Conservation (phyloP, 2,888 invertebrate species). For the Arrhopalites spinosus region DNA sequence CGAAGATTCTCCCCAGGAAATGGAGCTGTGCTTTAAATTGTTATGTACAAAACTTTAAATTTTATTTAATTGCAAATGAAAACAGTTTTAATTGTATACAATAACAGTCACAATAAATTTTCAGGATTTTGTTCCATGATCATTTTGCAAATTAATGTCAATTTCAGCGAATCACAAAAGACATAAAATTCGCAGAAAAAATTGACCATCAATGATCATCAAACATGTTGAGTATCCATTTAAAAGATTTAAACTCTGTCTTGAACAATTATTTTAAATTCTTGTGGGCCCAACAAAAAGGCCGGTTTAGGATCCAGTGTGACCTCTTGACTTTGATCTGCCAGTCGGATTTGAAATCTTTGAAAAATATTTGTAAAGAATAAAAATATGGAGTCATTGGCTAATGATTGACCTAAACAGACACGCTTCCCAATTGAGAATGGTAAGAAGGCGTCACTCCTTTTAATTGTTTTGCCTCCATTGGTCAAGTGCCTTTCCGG, state of each 20-base stretch:
- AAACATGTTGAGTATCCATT: too few relatives aligned
- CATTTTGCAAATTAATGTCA: too few relatives aligned
- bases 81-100: too few relatives aligned
- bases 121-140: too few relatives aligned
- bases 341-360: neutral
- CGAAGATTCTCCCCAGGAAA: too few relatives aligned
- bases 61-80: too few relatives aligned
- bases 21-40: too few relatives aligned
- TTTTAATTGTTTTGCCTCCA: neutral
- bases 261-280: neutral
- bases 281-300: neutral
- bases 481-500: neutral
- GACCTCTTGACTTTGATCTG: neutral
- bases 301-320: neutral
- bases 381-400: neutral
- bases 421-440: slow-evolving; percentile 11
- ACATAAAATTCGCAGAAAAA: too few relatives aligned
- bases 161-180: too few relatives aligned
- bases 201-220: too few relatives aligned
- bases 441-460: neutral
- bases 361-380: neutral
- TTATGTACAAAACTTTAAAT: too few relatives aligned
- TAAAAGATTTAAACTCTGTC: neutral
- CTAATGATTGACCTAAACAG: neutral
- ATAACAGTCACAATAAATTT: too few relatives aligned